Percentiles rank a stretch among this genome's conserved stretches.
Conservation (phyloP, 2,888 invertebrate species). For the Parnassius orleans region DNA sequence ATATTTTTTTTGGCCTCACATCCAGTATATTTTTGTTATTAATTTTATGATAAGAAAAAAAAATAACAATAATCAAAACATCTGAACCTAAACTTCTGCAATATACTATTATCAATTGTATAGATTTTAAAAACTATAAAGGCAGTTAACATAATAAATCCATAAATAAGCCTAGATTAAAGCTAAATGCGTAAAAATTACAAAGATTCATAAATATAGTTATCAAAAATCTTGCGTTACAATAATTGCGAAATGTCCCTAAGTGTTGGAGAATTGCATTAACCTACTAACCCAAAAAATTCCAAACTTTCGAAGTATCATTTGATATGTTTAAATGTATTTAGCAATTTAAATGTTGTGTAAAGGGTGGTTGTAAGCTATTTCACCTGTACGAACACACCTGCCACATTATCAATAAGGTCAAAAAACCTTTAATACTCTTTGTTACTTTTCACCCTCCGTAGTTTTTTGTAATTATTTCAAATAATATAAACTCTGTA, state of each 20-base stretch:
- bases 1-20: neutral
- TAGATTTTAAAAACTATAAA: too few species aligned
- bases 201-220: too few species aligned
- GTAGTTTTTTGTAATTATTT: too few species aligned
- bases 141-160: too few species aligned
- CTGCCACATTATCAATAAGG: slow-evolving; percentile 18
- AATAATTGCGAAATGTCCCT: slow-evolving; percentile 15
- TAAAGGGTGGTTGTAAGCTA: slow-evolving; percentile 15
- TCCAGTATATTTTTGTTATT: too few species aligned
- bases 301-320: slow-evolving; percentile 6
- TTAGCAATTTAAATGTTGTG: slow-evolving; percentile 22
- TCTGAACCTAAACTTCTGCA: too few species aligned
- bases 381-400: slow-evolving; percentile 23
- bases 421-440: neutral
- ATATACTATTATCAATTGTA: too few species aligned
- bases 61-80: too few species aligned
- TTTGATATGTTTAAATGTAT: slow-evolving; percentile 6
- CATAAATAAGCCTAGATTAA: too few species aligned
- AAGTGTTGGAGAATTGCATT: slow-evolving; percentile 14
- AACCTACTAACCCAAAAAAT: slow-evolving; percentile 18
- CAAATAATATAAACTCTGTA: too few species aligned
- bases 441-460: neutral
- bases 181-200: too few species aligned
- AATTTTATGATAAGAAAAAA: too few species aligned
- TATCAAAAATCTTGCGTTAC: slow-evolving; percentile 1